phyloP scores from a whole-genome alignment of 2,888 invertebrate genomes.

The Caenorhabditis angaria region DNA sequence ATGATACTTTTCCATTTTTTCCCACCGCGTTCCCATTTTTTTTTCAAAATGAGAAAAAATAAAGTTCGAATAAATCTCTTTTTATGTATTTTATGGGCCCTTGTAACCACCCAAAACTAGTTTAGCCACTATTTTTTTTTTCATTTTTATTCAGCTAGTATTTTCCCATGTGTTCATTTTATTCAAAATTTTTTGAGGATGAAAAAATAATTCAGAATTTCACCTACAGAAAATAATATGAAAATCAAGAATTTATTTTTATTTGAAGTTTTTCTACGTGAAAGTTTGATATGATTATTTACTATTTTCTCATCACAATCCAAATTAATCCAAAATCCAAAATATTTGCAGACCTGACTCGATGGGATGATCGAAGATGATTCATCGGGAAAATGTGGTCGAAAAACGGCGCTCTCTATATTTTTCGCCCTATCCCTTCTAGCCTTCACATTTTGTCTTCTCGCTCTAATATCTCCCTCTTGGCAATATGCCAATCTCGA shows the following conservation, averaged over 20 bases:
- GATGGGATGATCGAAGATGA: constrained; percentile 50
- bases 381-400: constrained; percentile 44
- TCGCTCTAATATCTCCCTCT: constrained; percentile 65
- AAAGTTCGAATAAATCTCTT: no score
- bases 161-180: no score
- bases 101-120: no score
- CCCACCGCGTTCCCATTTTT: no score
- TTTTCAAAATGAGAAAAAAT: no score
- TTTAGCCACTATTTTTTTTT: no score
- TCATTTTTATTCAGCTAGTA: no score
- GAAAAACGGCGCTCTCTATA: constrained; percentile 53
- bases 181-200: not conserved
- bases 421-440: constrained; percentile 64
- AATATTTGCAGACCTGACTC: constrained; percentile 15
- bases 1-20: constrained; percentile 8
- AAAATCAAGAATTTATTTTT: not conserved
- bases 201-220: not conserved
- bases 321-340: not conserved
- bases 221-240: no score
- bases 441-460: constrained; percentile 62
- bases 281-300: not conserved
- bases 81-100: no score
- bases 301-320: not conserved
- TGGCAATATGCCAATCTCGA: constrained; percentile 71
- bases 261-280: not conserved